Base-by-base conservation (phyloP, 2,797 vertebrate genomes). In the Kryptolebias ocellatus region DNA sequence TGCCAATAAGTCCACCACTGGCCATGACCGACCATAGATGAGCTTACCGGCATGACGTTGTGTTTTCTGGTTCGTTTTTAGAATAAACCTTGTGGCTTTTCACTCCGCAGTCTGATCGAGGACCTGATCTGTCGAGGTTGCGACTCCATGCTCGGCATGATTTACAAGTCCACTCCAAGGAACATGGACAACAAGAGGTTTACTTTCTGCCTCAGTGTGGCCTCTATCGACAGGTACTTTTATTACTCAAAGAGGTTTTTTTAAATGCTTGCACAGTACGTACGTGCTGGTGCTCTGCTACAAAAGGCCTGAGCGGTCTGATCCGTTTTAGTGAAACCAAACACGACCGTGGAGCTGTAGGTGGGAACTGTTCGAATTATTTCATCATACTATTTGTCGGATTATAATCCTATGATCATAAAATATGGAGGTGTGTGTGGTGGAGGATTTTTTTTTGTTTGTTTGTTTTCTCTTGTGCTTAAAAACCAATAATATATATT, bases 121-220 rank as follows among this genome's bases (percentile, higher is more conserved):
- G 90, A 93, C 1, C 83, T 98, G 0, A 67, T 83, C 47, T 98
- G 97, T 45, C 60, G 74, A 5, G 94, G 95, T 28, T 98, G 97
- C 63, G 81, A 80, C 0, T 81, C 86, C 31, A 69, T 39, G 0
- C 93, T 98, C 0, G 97, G 97, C 59, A 92, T 85, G 68, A 78
- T 95, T 71, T 98, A 95, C 55, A 87, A 72, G 2, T 96, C 95
- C 53, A 98, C 96, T 0, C 96, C 96, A 0, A 95, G 81, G 64
- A 84, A 81, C 31, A 87, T 98, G 0, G 96, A 98, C 76, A 92
- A 94, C 74, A 97, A 96, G 87, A 92, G 96, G 63, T 94, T 93
- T 63, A 72, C 95, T 5, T 98, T 96, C 87, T 98, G 91, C 83
- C 92, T 98, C 62, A 91, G 8, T 1, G 83, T 96, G 1, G 89